Conservation (phyloP, 1,140 invertebrate species). For the Scylla paramamosain region DNA sequence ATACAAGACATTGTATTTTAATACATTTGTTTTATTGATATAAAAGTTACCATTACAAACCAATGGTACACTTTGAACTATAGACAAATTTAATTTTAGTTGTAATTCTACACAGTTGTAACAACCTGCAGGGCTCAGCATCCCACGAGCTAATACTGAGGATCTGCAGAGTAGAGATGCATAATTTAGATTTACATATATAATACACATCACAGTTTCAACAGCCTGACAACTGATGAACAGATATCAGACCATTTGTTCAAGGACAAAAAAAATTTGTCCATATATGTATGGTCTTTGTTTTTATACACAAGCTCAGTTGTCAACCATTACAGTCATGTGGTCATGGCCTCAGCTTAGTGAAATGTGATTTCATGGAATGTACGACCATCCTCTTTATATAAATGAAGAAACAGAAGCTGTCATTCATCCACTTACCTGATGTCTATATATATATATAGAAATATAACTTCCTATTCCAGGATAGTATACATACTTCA, state of each 20-base stretch:
- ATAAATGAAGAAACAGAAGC: slow-evolving; percentile 14
- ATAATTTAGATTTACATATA: slow-evolving; percentile 74
- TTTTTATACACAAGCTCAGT: slow-evolving; percentile 58
- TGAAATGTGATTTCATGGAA: slow-evolving; percentile 65
- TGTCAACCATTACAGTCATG: slow-evolving; percentile 45
- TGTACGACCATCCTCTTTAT: slow-evolving; percentile 51
- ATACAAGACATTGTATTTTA: slow-evolving; percentile 26
- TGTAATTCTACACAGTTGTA: slow-evolving; percentile 69
- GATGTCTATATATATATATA: slow-evolving; percentile 28
- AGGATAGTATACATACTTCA: background rate
- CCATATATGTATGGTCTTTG: background rate
- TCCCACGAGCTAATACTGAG: slow-evolving; percentile 38
- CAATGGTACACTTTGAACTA: slow-evolving; percentile 74
- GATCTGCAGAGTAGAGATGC: slow-evolving; percentile 66
- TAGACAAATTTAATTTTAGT: slow-evolving; percentile 68
- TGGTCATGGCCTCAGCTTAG: slow-evolving; percentile 30
- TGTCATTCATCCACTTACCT: slow-evolving; percentile 66
- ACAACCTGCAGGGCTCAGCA: slow-evolving; percentile 69
- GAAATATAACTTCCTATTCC: background rate
- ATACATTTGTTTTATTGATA: slow-evolving; percentile 70
- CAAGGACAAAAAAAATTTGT: slow-evolving; percentile 39
- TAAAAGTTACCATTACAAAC: slow-evolving; percentile 76
- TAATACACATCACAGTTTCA: slow-evolving; percentile 75
- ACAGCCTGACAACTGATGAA: slow-evolving; percentile 59
- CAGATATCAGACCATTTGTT: slow-evolving; percentile 70